Base-by-base conservation (phyloP, 2,888 invertebrate genomes). In the Scaeva pyrastri region DNA sequence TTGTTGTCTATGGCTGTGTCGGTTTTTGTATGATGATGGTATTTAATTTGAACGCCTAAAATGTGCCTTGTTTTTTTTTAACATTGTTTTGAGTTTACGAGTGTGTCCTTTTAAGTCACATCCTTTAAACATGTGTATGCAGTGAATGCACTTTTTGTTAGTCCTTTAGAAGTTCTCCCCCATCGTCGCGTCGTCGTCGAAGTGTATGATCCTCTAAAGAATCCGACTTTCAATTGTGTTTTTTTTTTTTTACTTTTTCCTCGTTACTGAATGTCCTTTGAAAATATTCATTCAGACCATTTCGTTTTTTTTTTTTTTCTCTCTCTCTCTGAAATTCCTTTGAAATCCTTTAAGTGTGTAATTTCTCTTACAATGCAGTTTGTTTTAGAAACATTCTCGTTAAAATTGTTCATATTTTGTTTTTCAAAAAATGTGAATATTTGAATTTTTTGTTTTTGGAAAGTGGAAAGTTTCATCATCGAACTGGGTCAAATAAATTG, bases 311-410 rank as follows among this genome's bases (percentile, higher is more conserved):
- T 31, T 41, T 52, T 21, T n/a, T 10, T 31, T 50, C n/a, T 31
- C 50, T 45, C 23, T 62, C 6, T 55, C 16, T 41, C 21, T 50
- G 56, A 55, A 48, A 56, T 76, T 58, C 66, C 50, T 64, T 72
- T 73, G 43, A 82, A 66, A 43, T 66, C 12, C 21, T 19, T 39
- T 66, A 41, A 50, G 45, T 45, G 56, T 55, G 16, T 60, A 41
- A 60, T 43, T 64, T 43, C 11, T 73, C 73, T 78, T 83, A 55
- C 73, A 78, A 78, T 62, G 45, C 68, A 83, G 41, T 73, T 78
- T 45, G 23, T 12, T n/a, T n/a, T 83, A 64, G 45, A 73, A 86
- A 81, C 60, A 73, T 41, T 68, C 64, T 74, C 62, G 74, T 81
- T 81, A 58, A 41, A 39, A 23, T 52, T 60, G 41, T 74, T 62